Evolutionary conservation across 1,140 invertebrate species (phyloP).

Genomic region (Camponotus pennsylvanicus): DNA sequence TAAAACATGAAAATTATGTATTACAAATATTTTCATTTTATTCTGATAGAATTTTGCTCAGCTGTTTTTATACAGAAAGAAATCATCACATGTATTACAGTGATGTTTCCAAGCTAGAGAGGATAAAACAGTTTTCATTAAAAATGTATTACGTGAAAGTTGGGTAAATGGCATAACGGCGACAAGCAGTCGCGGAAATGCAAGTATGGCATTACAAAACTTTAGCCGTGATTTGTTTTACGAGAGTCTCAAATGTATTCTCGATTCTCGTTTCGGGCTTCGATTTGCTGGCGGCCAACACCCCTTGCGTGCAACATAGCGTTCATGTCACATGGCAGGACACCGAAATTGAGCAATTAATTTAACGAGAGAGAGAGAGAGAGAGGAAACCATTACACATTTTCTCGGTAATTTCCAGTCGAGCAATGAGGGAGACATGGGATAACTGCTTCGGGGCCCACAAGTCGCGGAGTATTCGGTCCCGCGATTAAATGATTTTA

Average conservation of each 20-base stretch:
- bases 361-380: slow-evolving; percentile 62
- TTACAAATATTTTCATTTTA: neutral
- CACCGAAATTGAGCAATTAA: slow-evolving; percentile 74
- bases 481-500: slow-evolving; percentile 30
- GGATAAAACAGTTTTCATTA: too few species aligned
- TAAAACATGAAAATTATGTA: neutral
- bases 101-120: neutral
- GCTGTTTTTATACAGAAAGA: neutral
- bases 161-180: neutral
- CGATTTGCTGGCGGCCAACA: slow-evolving; percentile 33
- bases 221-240: slow-evolving; percentile 29
- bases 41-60: neutral
- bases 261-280: slow-evolving; percentile 13
- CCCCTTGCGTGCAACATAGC: neutral
- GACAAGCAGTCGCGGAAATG: neutral
- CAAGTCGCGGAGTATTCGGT: neutral
- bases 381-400: slow-evolving; percentile 47
- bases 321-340: slow-evolving; percentile 38
- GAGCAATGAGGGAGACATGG: neutral
- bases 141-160: neutral
- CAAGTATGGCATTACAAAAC: slow-evolving; percentile 41
- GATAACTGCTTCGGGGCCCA: neutral
- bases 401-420: slow-evolving; percentile 67
- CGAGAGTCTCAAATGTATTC: slow-evolving; percentile 32
- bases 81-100: neutral